Percentiles rank a stretch among this genome's conserved stretches.
These are phyloP conservation scores for Nephotettix cincticeps DNA, from an alignment of 1,140 invertebrate species.

Conservation along the genomic window DNA sequence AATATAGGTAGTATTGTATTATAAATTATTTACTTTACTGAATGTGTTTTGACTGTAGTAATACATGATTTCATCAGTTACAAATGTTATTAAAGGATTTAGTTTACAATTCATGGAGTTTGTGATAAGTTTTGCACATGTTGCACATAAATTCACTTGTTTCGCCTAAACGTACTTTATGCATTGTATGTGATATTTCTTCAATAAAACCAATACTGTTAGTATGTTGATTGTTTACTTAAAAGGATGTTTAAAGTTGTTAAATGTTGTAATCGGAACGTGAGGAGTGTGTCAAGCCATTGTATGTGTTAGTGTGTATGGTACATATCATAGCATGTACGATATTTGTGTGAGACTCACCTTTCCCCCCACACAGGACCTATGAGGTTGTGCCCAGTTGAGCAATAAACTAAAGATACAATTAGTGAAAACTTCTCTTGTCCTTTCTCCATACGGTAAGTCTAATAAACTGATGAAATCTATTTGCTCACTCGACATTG, in stretches of 20 bases:
- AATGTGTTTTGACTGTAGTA: too few relatives aligned
- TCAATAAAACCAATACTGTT: not conserved
- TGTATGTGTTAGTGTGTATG: not conserved
- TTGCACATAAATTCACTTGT: not conserved
- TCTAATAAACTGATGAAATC: not conserved
- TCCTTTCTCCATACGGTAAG: not conserved
- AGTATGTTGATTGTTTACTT: not conserved
- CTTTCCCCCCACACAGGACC: not conserved
- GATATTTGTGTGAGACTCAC: not conserved
- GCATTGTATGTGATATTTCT: not conserved
- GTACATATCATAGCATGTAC: not conserved
- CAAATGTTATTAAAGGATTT: not conserved
- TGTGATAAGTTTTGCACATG: not conserved
- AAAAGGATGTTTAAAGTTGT: not conserved
- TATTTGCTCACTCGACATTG: not conserved
- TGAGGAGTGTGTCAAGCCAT: not conserved
- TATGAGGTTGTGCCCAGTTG: conserved; percentile 2
- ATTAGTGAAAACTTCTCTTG: not conserved
- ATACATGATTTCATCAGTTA: not conserved
- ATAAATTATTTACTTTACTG: too few relatives aligned
- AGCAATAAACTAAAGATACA: conserved; percentile 3
- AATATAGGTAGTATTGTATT: too few relatives aligned
- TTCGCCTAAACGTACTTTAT: not conserved
- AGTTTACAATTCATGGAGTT: not conserved
- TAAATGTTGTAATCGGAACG: not conserved